phyloP scores from a whole-genome alignment of 2,797 vertebrate species.

The Ataeniobius toweri region DNA sequence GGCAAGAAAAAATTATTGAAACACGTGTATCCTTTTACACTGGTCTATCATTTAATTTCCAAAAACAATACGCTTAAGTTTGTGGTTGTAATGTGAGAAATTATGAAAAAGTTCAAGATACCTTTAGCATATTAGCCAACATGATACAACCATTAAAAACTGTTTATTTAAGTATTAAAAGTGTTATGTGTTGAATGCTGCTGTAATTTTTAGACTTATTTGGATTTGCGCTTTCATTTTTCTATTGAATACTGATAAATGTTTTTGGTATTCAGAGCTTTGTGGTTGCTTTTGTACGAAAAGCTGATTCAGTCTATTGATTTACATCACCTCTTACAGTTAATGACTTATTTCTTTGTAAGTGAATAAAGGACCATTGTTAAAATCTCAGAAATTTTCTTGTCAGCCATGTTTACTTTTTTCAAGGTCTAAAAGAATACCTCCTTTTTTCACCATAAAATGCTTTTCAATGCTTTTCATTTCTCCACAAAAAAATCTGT shows the following conservation, averaged over 20 bases:
- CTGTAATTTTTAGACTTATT: constrained; percentile 19
- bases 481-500: neutral
- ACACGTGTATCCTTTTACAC: neutral
- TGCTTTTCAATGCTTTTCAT: constrained; percentile 5
- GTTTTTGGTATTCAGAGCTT: neutral
- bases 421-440: constrained; percentile 21
- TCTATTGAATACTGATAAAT: constrained; percentile 20
- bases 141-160: constrained; percentile 23
- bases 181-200: constrained; percentile 5
- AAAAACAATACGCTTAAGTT: neutral
- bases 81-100: neutral
- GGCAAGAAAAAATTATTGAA: constrained; percentile 1
- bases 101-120: neutral
- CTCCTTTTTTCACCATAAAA: constrained; percentile 8
- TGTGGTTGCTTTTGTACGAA: neutral
- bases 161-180: constrained; percentile 18
- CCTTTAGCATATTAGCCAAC: constrained; percentile 8
- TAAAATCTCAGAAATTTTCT: constrained; percentile 30
- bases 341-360: constrained; percentile 16
- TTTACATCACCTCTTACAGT: neutral
- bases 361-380: constrained; percentile 32
- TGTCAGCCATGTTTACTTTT: constrained; percentile 16
- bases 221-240: constrained; percentile 3
- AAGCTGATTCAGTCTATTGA: neutral
- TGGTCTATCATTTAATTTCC: neutral